Conservation (phyloP, 1,140 invertebrate genomes). For the Hyles euphorbiae region DNA sequence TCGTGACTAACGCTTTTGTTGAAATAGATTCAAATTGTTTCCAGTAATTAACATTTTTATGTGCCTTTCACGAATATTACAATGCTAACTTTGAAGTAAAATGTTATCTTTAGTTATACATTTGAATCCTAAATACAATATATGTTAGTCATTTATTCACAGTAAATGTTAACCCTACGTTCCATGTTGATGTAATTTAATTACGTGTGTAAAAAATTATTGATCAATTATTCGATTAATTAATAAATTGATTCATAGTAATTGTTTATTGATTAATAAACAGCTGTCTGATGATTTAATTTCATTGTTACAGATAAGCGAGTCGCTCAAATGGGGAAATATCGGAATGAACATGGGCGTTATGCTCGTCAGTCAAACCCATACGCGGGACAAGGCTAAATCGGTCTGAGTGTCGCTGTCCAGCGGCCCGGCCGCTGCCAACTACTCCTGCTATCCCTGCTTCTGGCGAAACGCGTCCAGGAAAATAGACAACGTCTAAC, state of each 20-base stretch:
- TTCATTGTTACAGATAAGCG: constrained; percentile 78
- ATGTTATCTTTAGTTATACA: no score
- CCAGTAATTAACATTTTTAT: no score
- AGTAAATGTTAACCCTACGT: no score
- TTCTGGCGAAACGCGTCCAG: constrained; percentile 50
- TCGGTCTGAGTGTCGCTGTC: constrained; percentile 64
- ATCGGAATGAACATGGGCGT: constrained; percentile 81
- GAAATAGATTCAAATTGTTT: no score
- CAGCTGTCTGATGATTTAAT: constrained; percentile 14
- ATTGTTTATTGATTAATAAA: neutral
- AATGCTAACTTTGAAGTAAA: no score
- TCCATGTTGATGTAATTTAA: no score
- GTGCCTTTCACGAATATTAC: no score
- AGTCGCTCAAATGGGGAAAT: constrained; percentile 81
- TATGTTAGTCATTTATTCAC: no score
- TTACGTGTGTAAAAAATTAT: neutral
- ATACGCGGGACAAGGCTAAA: constrained; percentile 65
- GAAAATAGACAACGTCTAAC: constrained; percentile 57
- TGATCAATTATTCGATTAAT: neutral
- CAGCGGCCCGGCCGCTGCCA: constrained; percentile 47
- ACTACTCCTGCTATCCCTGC: constrained; percentile 47
- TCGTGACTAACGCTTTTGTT: no score
- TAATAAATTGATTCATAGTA: neutral
- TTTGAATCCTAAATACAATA: no score
- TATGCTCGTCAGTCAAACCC: constrained; percentile 76